These are phyloP conservation scores for Myripristis jacobus DNA, from an alignment of 2,797 vertebrate genomes.

Conservation along the genomic window DNA sequence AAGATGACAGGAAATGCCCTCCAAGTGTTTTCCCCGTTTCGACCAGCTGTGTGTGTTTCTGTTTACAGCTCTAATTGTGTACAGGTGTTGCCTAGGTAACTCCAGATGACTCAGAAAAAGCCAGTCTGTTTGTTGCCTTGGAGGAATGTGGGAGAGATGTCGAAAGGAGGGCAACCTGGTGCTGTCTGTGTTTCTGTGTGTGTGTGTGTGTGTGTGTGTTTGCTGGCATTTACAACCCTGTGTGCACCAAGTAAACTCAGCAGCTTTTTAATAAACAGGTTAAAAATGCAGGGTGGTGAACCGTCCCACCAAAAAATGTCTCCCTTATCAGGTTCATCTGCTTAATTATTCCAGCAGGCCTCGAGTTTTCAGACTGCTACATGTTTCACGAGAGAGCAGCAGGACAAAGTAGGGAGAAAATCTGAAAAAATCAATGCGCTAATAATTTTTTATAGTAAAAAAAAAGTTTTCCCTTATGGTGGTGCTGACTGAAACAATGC, in stretches of 20 bases:
- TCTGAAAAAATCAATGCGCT: too few relatives aligned
- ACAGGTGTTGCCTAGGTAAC: constrained; percentile 76
- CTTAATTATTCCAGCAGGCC: too few relatives aligned
- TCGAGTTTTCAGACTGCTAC: too few relatives aligned
- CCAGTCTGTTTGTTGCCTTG: constrained; percentile 49
- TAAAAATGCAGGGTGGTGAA: too few relatives aligned
- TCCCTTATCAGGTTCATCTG: too few relatives aligned
- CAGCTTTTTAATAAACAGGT: too few relatives aligned
- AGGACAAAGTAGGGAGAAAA: too few relatives aligned
- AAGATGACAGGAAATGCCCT: constrained; percentile 59
- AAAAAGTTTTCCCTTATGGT: too few relatives aligned
- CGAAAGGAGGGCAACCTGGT: constrained; percentile 36
- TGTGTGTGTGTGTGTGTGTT: constrained; percentile 10
- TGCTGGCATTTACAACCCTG: constrained; percentile 56
- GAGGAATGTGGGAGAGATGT: constrained; percentile 54
- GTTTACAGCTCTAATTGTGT: constrained; percentile 56
- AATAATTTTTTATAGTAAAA: too few relatives aligned
- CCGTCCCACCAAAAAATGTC: too few relatives aligned
- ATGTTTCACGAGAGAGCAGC: too few relatives aligned
- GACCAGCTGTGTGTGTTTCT: constrained; percentile 68
- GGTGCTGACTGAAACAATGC: too few relatives aligned
- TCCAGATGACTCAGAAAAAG: constrained; percentile 64
- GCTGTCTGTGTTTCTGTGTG: neutral
- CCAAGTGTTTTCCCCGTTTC: constrained; percentile 24
- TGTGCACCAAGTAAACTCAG: constrained; percentile 25